Evolutionary conservation across 2,797 vertebrate genomes (phyloP), one percentile per base, ranked within the genome.

Genomic region (Epinephelus malabaricus): DNA sequence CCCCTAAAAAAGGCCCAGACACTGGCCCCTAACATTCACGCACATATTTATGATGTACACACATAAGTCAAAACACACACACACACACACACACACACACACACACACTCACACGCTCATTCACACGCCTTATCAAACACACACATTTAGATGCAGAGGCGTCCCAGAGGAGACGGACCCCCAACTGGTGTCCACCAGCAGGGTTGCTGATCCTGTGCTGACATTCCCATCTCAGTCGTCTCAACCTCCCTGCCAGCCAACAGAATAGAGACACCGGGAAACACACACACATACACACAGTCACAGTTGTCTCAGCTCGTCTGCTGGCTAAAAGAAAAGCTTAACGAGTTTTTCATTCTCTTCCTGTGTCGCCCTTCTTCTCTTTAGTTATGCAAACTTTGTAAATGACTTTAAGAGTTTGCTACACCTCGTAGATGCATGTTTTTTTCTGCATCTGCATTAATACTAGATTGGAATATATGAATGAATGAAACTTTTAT

Each of bases 181-280:
- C 90, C 91, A 62, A 87, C 93, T 85, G 92, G 90, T 85, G 88
- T 89, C 45, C 85, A 90, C 79, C 93, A 93, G 93, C 89, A 76
- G 92, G 93, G 91, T 88, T 69, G 86, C 81, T 92, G 91, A 82
- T 91, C 88, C 86, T 85, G 70, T 58, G 78, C 79, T 92, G 87
- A 88, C 90, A 89, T 89, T 92, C 86, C 81, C 90, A 84, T 87
- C 82, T 78, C 81, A 76, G 83, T 68, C 47, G 69, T 83, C 77
- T 90, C 85, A 89, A 73, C 63, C 73, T 82, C 83, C 59, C 77
- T 61, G 62, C 69, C 65, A 86, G 51, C 67, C 77, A 62, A 45
- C 73, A 90, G 74, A 82, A 75, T 30, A 69, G 70, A 86, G 47
- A 84, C 72, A 68, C 67, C 69, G 59, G 70, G 55, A 63, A 56